Base-by-base conservation (phyloP, 2,797 vertebrate genomes). In the Loris lydekkerianus region DNA sequence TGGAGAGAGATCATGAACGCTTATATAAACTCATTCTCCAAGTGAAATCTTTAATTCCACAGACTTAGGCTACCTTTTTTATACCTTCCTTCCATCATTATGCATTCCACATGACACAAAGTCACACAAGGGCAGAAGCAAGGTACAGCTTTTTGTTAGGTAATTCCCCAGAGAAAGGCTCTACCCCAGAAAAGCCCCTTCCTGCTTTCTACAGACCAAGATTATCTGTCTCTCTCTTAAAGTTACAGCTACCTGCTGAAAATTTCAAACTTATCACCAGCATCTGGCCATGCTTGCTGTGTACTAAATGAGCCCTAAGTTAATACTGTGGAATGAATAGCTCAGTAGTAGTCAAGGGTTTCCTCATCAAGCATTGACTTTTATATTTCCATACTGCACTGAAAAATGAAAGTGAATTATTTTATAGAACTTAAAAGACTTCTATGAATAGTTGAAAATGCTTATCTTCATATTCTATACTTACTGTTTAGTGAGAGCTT, bases 281-380 rank as follows among this genome's bases (percentile, higher is more conserved):
- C 17, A 69, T 27, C 85, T 84, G 7, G 5, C 63, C 49, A 49
- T 14, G n/a, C 43, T 65, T 60, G 1, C 40, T 86, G 10, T 58
- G 8, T 88, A 15, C 27, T 72, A 37, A 58, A 4, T 31, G 20
- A 87, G 14, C 20, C 65, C 77, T 91, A 29, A 67, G 14, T 56
- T 78, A 91, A 86, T n/a, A 40, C 18, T 13, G 2, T 4, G 7
- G 17, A 65, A 11, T 83, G n/a, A 93, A 72, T 60, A 73, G 85
- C 27, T 86, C 14, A 83, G 31, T 21, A 18, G 2, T 58, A 76
- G 83, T 56, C 40, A 95, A 83, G 67, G 14, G 1, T 86, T 89
- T 90, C n/a, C 77, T 80, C 75, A 23, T 94, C 95, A 95, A 86
- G 29, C 49, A 65, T 56, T 85, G 13, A 73, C 31, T 86, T 90